Conservation (phyloP, 2,797 vertebrate genomes). For the Trematocara caparti region DNA sequence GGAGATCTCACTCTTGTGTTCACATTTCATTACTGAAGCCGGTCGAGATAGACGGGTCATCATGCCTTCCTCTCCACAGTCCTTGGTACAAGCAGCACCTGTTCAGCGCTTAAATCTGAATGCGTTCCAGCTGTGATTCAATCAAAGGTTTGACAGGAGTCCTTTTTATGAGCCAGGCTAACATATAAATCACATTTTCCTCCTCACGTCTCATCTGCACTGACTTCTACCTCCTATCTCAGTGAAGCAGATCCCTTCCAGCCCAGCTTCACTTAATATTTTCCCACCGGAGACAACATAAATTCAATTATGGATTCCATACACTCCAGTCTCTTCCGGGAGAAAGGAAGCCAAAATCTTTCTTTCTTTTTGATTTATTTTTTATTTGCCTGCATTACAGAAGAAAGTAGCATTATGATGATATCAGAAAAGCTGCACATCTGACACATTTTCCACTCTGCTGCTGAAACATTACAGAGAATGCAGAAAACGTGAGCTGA, state of each 20-base stretch:
- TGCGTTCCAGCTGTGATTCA: constrained; percentile 29
- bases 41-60: background rate
- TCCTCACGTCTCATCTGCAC: background rate
- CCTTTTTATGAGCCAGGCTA: constrained; percentile 23
- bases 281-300: constrained; percentile 14
- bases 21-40: constrained; percentile 5
- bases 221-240: constrained; percentile 35
- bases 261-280: background rate
- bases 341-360: background rate
- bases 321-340: constrained; percentile 10
- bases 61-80: background rate
- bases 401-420: background rate
- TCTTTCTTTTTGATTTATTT: background rate
- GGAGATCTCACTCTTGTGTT: background rate
- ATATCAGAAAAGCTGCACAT: constrained; percentile 39
- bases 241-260: constrained; percentile 25
- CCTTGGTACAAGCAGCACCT: constrained; percentile 15
- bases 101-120: background rate
- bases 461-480: constrained; percentile 32
- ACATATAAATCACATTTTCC: constrained; percentile 45
- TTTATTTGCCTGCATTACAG: background rate
- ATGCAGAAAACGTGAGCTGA: background rate
- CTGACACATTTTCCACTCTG: constrained; percentile 12
- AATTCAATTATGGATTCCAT: constrained; percentile 41
- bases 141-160: constrained; percentile 24